Evolutionary conservation across 2,113 vertebrate genomes (phyloP).

Genomic region (Lipophrys pholis): DNA sequence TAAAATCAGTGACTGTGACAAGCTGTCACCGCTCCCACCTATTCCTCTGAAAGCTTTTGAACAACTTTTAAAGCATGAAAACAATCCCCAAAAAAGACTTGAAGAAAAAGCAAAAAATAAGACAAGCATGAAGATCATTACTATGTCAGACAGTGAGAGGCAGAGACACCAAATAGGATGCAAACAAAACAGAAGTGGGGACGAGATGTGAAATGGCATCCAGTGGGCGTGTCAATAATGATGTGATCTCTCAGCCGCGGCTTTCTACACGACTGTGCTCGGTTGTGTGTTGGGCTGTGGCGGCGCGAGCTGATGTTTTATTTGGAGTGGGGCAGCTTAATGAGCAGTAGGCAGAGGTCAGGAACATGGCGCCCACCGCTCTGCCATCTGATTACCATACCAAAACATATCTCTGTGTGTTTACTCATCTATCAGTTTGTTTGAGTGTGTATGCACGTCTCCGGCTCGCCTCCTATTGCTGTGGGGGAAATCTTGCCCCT

Average conservation of each 20-base stretch:
- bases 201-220: conserved; percentile 68
- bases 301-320: conserved; percentile 72
- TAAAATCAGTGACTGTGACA: conserved; percentile 31
- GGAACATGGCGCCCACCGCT: conserved; percentile 70
- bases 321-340: conserved; percentile 80
- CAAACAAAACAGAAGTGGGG: conserved; percentile 74
- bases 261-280: conserved; percentile 61
- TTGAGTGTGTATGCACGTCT: conserved; percentile 57
- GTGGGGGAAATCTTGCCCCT: conserved; percentile 66
- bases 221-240: conserved; percentile 78
- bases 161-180: conserved; percentile 67
- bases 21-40: conserved; percentile 28
- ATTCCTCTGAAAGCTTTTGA: conserved; percentile 44
- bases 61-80: conserved; percentile 51
- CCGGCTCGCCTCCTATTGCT: conserved; percentile 56
- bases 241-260: conserved; percentile 73
- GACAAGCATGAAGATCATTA: conserved; percentile 67
- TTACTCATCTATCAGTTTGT: conserved; percentile 75
- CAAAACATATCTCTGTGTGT: conserved; percentile 73
- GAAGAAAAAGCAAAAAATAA: conserved; percentile 31
- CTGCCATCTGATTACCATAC: conserved; percentile 78
- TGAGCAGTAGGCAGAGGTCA: conserved; percentile 82
- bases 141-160: conserved; percentile 59
- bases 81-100: conserved; percentile 62
- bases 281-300: conserved; percentile 65